Evolutionary conservation across 2,888 invertebrate genomes (phyloP).

Genomic region (Dexiosoma caninum): DNA sequence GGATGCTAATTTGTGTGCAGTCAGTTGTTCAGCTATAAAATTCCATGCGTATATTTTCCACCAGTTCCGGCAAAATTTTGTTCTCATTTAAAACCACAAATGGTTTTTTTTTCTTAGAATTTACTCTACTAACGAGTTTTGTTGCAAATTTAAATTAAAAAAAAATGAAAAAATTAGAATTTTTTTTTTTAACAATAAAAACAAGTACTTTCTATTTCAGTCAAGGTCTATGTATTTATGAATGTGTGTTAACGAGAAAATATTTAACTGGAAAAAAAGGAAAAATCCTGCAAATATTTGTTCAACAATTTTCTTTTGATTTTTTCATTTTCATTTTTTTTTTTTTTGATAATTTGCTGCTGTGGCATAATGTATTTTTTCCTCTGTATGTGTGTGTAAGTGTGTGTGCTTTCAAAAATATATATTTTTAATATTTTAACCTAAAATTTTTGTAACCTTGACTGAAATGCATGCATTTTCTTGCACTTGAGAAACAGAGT

Average conservation of each 20-base stretch:
- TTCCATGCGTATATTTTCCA: too few species aligned
- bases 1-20: too few species aligned
- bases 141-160: not conserved
- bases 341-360: too few species aligned
- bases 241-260: constrained; percentile 32
- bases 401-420: constrained; percentile 1
- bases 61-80: not conserved
- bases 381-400: too few species aligned
- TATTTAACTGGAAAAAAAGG: constrained; percentile 20
- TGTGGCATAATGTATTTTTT: not conserved
- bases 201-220: constrained; percentile 20
- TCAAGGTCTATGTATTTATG: constrained; percentile 41
- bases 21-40: too few species aligned
- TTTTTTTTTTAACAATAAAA: constrained; percentile 20
- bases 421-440: constrained; percentile 47
- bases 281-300: constrained; percentile 43
- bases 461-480: constrained; percentile 15
- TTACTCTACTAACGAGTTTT: not conserved
- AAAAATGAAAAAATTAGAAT: constrained; percentile 7
- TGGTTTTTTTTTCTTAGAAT: not conserved
- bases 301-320: constrained; percentile 34
- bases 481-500: not conserved
- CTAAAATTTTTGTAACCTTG: constrained; percentile 34
- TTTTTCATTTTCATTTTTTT: not conserved
- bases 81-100: not conserved